A percentile compares a stretch with the other conserved stretches of the same genome.
Evolutionary conservation across 2,113 vertebrate genomes (phyloP).

Genomic region (Reinhardtius hippoglossoides): DNA sequence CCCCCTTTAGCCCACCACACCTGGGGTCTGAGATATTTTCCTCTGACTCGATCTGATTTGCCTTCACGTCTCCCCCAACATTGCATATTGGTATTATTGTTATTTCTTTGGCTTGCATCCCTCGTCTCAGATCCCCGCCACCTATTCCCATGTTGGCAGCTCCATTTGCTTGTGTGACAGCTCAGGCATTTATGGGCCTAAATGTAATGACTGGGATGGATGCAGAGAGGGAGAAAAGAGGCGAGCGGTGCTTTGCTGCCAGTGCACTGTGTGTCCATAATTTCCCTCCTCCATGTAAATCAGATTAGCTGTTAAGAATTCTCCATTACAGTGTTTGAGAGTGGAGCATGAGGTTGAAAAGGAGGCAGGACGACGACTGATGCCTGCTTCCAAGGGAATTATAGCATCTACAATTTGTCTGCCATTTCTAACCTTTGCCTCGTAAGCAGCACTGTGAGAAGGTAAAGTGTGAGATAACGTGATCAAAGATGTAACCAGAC

Average conservation of each 20-base stretch:
- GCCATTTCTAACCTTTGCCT: background rate
- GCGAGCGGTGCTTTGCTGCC: constrained; percentile 42
- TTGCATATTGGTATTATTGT: constrained; percentile 36
- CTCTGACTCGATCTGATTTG: constrained; percentile 5
- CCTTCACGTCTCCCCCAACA: constrained; percentile 2
- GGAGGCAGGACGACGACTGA: no score
- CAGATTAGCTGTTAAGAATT: constrained; percentile 50
- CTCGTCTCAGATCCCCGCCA: constrained; percentile 21
- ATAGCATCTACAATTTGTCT: background rate
- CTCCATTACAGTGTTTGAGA: constrained; percentile 23
- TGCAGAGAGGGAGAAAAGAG: constrained; percentile 13
- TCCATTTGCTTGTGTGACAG: constrained; percentile 60
- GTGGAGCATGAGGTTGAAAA: background rate
- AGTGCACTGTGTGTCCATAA: constrained; percentile 42
- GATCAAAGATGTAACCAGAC: background rate
- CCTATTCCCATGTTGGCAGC: constrained; percentile 22
- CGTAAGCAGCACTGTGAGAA: background rate
- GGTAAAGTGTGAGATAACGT: constrained; percentile 6
- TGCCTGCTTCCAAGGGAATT: constrained; percentile 8
- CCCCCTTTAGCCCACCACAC: background rate
- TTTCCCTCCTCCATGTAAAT: constrained; percentile 53
- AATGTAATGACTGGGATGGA: constrained; percentile 53
- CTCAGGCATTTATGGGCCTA: constrained; percentile 60
- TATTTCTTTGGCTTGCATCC: constrained; percentile 40
- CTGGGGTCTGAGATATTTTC: constrained; percentile 9